Evolutionary conservation across 2,888 invertebrate genomes (phyloP).

Genomic region (Penaeus monodon): DNA sequence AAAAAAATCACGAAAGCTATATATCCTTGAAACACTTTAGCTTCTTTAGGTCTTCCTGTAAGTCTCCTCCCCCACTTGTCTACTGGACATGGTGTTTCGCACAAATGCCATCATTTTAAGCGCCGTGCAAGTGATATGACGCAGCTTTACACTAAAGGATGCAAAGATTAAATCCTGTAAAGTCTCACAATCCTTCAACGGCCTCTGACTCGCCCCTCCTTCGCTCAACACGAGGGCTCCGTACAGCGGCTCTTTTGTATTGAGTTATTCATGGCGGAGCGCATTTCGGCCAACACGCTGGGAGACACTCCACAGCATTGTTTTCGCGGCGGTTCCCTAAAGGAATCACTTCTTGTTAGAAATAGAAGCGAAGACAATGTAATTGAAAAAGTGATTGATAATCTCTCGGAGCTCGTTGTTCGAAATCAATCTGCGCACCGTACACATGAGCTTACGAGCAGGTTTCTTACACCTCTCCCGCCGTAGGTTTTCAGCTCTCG

Average conservation of each 20-base stretch:
- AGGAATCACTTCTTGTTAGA: conserved; percentile 31
- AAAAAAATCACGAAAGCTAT: too few relatives aligned
- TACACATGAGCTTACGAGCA: conserved; percentile 7
- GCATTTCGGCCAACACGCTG: conserved; percentile 15
- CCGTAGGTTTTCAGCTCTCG: neutral
- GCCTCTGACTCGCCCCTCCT: conserved; percentile 1
- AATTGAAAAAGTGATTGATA: conserved; percentile 38
- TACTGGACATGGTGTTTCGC: too few relatives aligned
- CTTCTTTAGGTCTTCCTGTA: too few relatives aligned
- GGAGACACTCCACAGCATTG: neutral
- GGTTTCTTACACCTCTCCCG: neutral
- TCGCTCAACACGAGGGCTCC: neutral
- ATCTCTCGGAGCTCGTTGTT: neutral
- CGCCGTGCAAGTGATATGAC: too few relatives aligned
- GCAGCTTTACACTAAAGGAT: too few relatives aligned
- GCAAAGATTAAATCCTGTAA: too few relatives aligned
- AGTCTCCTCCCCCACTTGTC: too few relatives aligned
- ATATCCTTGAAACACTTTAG: too few relatives aligned
- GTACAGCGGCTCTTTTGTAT: neutral
- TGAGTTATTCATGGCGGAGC: neutral
- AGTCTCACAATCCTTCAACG: neutral
- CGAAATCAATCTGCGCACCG: conserved; percentile 3
- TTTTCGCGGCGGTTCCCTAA: conserved; percentile 23
- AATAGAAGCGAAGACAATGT: conserved; percentile 27
- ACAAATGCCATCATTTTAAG: too few relatives aligned